These are phyloP conservation scores for Centrocercus urophasianus DNA, from an alignment of 2,113 vertebrate species.

Conservation along the genomic window DNA sequence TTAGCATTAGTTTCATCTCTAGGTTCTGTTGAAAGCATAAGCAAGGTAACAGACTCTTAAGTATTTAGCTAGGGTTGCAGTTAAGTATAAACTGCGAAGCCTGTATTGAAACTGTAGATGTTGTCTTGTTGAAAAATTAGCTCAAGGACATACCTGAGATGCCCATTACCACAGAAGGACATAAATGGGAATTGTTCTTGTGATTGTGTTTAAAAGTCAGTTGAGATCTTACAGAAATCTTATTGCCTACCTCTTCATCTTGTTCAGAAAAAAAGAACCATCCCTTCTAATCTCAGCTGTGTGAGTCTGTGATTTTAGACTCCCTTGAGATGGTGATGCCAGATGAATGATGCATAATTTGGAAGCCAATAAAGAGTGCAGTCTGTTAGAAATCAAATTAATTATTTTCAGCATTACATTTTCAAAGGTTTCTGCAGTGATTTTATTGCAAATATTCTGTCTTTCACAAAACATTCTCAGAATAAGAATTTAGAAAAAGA, in stretches of 20 bases:
- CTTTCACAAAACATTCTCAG: not conserved
- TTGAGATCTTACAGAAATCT: not conserved
- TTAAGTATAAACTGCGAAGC: not conserved
- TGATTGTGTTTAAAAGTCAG: not conserved
- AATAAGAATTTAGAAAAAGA: not conserved
- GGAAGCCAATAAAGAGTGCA: not conserved
- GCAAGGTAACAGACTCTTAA: not conserved
- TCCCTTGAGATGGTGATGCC: not conserved
- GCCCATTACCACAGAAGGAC: not conserved
- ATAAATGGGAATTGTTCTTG: not conserved
- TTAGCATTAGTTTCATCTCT: not conserved
- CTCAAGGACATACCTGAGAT: not conserved
- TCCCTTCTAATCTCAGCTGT: not conserved
- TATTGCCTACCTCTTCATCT: not conserved
- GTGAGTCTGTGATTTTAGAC: not conserved
- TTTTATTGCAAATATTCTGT: not conserved
- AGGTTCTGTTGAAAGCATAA: not conserved
- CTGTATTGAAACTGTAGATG: not conserved
- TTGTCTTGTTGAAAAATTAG: not conserved
- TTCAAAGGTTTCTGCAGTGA: not conserved
- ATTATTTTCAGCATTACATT: not conserved
- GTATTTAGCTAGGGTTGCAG: not conserved
- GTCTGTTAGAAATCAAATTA: not conserved
- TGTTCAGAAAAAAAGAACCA: not conserved
- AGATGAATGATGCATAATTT: not conserved